Conservation (phyloP, 2,113 vertebrate genomes). For the Onychostoma macrolepis region DNA sequence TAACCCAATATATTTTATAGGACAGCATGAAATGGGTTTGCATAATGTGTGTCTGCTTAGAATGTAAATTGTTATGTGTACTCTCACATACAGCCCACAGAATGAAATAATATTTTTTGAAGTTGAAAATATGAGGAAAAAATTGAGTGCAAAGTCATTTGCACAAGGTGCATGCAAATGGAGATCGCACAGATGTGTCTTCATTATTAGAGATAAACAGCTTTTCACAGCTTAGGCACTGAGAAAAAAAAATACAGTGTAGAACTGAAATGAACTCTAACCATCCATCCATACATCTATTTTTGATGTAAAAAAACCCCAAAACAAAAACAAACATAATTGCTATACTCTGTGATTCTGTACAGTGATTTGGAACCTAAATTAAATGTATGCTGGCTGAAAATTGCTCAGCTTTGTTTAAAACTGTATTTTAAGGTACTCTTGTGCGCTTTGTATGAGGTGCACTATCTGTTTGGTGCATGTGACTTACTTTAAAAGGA, state of each 20-base stretch:
- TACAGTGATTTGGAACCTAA: not conserved
- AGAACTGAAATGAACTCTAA: conserved; percentile 48
- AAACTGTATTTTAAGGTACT: not conserved
- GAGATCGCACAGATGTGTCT: conserved; percentile 16
- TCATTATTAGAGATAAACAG: conserved; percentile 64
- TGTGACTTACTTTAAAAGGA: not conserved
- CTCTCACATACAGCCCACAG: conserved; percentile 22
- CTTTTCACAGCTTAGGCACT: conserved; percentile 61
- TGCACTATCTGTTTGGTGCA: not conserved
- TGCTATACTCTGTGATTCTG: conserved; percentile 55
- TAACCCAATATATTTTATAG: conserved; percentile 43
- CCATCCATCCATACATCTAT: not conserved
- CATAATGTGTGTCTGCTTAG: conserved; percentile 60
- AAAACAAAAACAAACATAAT: conserved; percentile 48
- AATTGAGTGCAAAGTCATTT: conserved; percentile 56
- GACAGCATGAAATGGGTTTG: conserved; percentile 56
- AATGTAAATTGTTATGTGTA: conserved; percentile 67
- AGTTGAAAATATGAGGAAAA: conserved; percentile 20
- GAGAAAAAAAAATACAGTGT: conserved; percentile 65
- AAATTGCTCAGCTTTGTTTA: not conserved
- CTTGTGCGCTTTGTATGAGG: not conserved
- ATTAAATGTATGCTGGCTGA: not conserved
- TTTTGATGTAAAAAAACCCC: not conserved
- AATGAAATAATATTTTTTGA: conserved; percentile 52
- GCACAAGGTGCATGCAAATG: conserved; percentile 26